phyloP scores from a whole-genome alignment of 2,113 vertebrate species.

The Balaeniceps rex region DNA sequence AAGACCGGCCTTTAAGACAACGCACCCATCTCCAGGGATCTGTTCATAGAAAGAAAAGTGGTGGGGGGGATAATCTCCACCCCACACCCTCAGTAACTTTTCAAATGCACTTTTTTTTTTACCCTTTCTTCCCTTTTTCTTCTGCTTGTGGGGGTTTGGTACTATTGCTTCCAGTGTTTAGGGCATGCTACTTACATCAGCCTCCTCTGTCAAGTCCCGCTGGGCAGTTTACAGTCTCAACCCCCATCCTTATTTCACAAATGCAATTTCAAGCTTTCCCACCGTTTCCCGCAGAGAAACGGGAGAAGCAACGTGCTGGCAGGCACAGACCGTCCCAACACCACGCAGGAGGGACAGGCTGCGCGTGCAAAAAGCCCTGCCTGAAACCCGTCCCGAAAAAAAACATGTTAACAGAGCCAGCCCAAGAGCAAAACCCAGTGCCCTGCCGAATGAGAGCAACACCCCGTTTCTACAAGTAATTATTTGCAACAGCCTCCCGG shows the following conservation, averaged over 20 bases:
- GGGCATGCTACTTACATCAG: background rate
- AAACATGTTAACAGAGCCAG: fast-evolving
- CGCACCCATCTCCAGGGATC: background rate
- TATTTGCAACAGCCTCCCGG: background rate
- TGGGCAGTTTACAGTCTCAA: background rate
- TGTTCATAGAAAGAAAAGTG: background rate
- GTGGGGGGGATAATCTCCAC: background rate
- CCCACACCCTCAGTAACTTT: background rate
- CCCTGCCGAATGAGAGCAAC: background rate
- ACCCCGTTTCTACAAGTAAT: background rate
- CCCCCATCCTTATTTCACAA: background rate
- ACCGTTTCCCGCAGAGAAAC: background rate
- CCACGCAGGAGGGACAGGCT: background rate
- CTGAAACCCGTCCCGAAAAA: background rate
- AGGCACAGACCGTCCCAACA: background rate
- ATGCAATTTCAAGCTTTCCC: background rate
- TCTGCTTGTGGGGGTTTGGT: background rate
- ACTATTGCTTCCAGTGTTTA: background rate
- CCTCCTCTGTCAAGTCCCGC: background rate
- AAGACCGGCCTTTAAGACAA: background rate
- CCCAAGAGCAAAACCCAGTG: background rate
- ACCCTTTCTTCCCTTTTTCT: background rate
- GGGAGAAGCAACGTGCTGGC: background rate
- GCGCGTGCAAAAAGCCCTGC: background rate
- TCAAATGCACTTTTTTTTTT: background rate